Percentiles rank a stretch among this genome's conserved stretches.
Conservation (phyloP, 1,140 invertebrate genomes). For the Pygmarrhopalites habei region DNA sequence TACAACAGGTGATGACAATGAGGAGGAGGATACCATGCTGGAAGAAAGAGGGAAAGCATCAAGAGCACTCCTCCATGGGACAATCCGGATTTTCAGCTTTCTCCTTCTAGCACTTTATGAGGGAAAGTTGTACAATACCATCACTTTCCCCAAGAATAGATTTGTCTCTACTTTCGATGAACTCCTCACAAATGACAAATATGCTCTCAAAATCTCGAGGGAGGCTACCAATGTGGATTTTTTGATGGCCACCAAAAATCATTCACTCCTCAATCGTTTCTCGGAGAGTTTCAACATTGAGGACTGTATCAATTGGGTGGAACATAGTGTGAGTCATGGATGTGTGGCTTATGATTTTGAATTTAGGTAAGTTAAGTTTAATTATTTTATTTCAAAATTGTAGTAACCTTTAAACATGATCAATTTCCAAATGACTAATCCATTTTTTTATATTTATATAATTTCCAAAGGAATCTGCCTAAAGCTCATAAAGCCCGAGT, state of each 20-base stretch:
- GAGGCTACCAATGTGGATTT: constrained; percentile 15
- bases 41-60: constrained; percentile 20
- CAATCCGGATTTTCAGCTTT: constrained; percentile 27
- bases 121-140: constrained; percentile 31
- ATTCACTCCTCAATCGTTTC: neutral
- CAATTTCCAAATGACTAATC: too few relatives aligned
- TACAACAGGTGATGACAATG: neutral
- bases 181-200: constrained; percentile 24
- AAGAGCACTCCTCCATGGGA: constrained; percentile 16
- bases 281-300: constrained; percentile 28
- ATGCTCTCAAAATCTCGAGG: constrained; percentile 21
- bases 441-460: too few relatives aligned
- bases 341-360: constrained; percentile 36
- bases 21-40: neutral
- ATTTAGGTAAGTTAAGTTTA: too few relatives aligned
- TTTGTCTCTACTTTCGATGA: constrained; percentile 26
- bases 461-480: constrained; percentile 24
- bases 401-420: too few relatives aligned
- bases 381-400: too few relatives aligned
- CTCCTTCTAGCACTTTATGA: constrained; percentile 28
- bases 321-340: constrained; percentile 21
- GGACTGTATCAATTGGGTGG: constrained; percentile 31
- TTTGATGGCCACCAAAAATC: neutral
- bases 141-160: constrained; percentile 26
- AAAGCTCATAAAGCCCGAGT: constrained; percentile 21